Conservation (phyloP, 2,113 vertebrate genomes). For the Cygnus buccinator region DNA sequence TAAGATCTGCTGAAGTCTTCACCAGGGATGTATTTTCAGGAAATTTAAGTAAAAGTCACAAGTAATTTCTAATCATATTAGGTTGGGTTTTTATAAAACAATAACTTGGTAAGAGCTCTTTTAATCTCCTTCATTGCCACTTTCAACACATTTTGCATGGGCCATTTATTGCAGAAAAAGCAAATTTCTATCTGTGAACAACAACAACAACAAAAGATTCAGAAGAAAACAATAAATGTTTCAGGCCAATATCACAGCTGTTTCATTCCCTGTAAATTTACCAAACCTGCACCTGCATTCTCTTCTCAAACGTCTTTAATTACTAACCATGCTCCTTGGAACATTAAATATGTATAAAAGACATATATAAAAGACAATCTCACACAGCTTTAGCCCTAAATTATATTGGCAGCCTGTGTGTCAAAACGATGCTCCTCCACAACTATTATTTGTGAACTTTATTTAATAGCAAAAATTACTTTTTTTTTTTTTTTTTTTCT, state of each 20-base stretch:
- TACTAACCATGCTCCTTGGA: not conserved
- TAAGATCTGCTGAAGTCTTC: not conserved
- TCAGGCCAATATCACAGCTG: not conserved
- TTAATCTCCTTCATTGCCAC: not conserved
- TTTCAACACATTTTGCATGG: constrained; percentile 26
- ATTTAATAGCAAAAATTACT: not conserved
- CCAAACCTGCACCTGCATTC: not conserved
- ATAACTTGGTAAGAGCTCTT: constrained; percentile 13
- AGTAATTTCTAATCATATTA: constrained; percentile 8
- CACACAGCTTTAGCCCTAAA: not conserved
- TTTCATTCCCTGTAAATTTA: not conserved
- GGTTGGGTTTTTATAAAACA: not conserved
- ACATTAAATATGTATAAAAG: not conserved
- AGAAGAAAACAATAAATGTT: not conserved
- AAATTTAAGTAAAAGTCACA: constrained; percentile 32
- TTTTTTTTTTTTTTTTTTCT: no score
- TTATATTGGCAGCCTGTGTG: not conserved
- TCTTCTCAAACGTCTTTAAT: not conserved
- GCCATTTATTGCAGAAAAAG: constrained; percentile 26
- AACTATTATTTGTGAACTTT: not conserved
- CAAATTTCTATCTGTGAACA: constrained; percentile 11
- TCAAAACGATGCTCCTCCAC: not conserved
- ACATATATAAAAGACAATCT: not conserved
- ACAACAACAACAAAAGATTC: not conserved
- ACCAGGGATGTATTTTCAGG: not conserved